Evolutionary conservation across 1,140 invertebrate genomes (phyloP), one percentile per base, ranked within the genome.

Genomic region (Saccostrea echinata): DNA sequence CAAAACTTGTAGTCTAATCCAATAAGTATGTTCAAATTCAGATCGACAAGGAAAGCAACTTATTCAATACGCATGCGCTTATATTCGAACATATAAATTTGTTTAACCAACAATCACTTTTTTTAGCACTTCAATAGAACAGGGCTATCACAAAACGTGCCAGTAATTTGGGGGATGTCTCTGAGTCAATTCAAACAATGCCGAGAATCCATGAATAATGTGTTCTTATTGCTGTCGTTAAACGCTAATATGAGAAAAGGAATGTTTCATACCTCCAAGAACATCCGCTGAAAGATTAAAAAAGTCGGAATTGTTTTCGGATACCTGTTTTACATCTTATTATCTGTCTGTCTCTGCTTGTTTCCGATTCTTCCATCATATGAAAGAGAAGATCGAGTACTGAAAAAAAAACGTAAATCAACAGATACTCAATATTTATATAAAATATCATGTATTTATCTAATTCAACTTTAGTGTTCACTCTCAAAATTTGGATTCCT

Each of bases 1-100:
- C 68, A 76, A 76, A 76, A 76, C 68, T 76, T 76, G 68, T 76
- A 76, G 68, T 30, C 68, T 76, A 76, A 76, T 33, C 68, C 68
- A 76, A 76, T 76, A 76, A 76, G 27, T 76, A 27, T 33, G 68
- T 76, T 76, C 27, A 27, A 76, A 76, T 76, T 30, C 68, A 76
- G 24, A 76, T 30, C 30, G 68, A 76, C 68, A 76, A 33, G 68
- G 11, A 33, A 76, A 76, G 21, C 18, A 76, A 76, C 68, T 16
- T 16, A 27, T 30, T 27, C 24, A 16, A 30, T 76, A 76, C 68
- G 68, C 30, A 33, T 33, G 27, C 24, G 68, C 68, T 16, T 76
- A 76, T 30, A 76, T 76, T 30, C 68, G 16, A 18, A 13, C 68
- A 13, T 11, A 16, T 0, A 71, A 9, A 1, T 13, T 30, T 33